A percentile compares a stretch with the other conserved stretches of the same genome.
These are phyloP conservation scores for Tiliqua scincoides DNA, from an alignment of 2,113 vertebrate species.

Conservation along the genomic window DNA sequence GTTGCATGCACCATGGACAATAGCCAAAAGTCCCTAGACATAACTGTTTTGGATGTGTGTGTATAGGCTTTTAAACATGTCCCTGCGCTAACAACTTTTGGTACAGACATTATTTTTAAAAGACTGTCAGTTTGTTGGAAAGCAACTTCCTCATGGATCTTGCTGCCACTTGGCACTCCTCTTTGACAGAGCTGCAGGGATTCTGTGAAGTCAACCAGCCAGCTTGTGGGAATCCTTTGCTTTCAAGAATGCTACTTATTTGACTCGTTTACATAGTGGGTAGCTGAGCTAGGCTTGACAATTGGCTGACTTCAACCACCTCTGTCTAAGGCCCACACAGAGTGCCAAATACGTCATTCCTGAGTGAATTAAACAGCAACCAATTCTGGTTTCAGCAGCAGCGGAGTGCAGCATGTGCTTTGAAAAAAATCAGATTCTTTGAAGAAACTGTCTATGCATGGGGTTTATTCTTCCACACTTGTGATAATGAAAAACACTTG, in stretches of 20 bases:
- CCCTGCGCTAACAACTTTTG: too few relatives aligned
- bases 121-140: not conserved
- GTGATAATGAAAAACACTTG: not conserved
- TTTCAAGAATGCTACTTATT: slow-evolving; percentile 20
- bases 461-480: not conserved
- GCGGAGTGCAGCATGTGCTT: not conserved
- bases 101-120: too few relatives aligned
- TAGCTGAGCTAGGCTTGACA: not conserved
- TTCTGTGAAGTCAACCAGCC: slow-evolving; percentile 8
- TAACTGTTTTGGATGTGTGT: too few relatives aligned
- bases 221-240: not conserved
- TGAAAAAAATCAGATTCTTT: not conserved
- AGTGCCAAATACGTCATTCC: not conserved
- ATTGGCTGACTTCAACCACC: not conserved
- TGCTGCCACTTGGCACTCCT: not conserved
- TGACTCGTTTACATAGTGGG: not conserved
- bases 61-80: too few relatives aligned
- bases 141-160: not conserved
- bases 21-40: too few relatives aligned
- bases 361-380: not conserved
- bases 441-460: not conserved
- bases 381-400: not conserved
- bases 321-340: not conserved
- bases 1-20: too few relatives aligned
- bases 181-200: not conserved